Conservation (phyloP, 2,797 vertebrate genomes). For the Argya squamiceps region DNA sequence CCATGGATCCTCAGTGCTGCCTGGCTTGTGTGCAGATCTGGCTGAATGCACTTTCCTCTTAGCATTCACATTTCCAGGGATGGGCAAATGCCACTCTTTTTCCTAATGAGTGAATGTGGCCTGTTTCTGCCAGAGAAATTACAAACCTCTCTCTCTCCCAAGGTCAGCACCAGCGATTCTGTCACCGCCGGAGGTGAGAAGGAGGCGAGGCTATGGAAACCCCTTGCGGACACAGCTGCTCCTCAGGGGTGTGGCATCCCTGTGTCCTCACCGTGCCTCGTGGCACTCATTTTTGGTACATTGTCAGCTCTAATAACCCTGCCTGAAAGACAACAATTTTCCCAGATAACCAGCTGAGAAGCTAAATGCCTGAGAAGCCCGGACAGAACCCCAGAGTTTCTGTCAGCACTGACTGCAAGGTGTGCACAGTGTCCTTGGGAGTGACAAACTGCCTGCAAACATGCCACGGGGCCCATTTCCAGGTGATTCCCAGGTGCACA, state of each 20-base stretch:
- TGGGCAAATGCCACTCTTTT: not conserved
- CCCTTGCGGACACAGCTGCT: not conserved
- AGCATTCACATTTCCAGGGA: not conserved
- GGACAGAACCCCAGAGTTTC: not conserved
- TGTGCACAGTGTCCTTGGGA: not conserved
- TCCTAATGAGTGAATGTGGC: not conserved
- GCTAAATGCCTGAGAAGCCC: not conserved
- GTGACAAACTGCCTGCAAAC: not conserved
- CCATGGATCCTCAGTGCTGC: not conserved
- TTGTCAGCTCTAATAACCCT: not conserved
- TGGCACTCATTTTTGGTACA: not conserved
- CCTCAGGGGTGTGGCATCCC: not conserved
- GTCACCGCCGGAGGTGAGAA: not conserved
- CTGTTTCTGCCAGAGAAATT: conserved; percentile 24
- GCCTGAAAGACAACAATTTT: not conserved
- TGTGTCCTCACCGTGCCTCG: not conserved
- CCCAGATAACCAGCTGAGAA: not conserved
- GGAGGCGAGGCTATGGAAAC: not conserved
- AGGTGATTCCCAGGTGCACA: not conserved
- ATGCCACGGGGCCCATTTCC: accelerated
- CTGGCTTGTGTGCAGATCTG: not conserved
- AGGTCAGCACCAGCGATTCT: not conserved
- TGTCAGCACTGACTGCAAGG: not conserved
- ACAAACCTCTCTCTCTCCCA: not conserved
- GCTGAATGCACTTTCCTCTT: not conserved